Evolutionary conservation across 2,797 vertebrate species (phyloP), one percentile per base, ranked within the genome.

Genomic region (Pangasius sanitwongsei): DNA sequence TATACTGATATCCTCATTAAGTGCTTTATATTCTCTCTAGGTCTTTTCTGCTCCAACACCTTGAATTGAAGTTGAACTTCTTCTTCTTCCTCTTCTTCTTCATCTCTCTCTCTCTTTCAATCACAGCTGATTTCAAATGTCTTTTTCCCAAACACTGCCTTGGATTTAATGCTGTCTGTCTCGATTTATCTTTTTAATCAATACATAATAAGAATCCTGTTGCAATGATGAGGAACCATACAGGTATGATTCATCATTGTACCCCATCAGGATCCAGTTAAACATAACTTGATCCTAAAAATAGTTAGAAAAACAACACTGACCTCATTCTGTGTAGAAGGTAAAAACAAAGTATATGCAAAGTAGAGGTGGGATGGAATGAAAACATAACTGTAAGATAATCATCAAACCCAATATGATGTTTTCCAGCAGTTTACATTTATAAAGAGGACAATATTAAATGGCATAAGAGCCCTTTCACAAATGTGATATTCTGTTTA

Each of bases 1-100:
- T 74, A 86, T 86, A 57, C 34, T 86, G 50, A 57, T 74, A 86
- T 86, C 94, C 94, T 95, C 93, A 95, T 94, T 94, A 92, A 93
- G 94, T 92, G 95, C 57, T 12, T 57, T 37, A 63, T 44, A 59
- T 86, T 86, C 50, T 84, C 59, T 41, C 25, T n/a, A 48, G 59
- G 25, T 83, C 2, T 37, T 37, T 59, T 59, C 15, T 55, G 8
- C 75, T 0, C 20, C 20, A 57, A 23, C 1, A 20, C 28, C 37
- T 48, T 44, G 20, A 25, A 41, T 11, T 11, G 48, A 48, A 77
- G 25, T 50, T 77, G 70, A 44, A 11, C 34, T 25, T 31, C 75
- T 85, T 72, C 50, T n/a, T 50, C 55, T 87, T 41, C 44, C 25
- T 57, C 50, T 70, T 69, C 20, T 55, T 55, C 53, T 55, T 55